Percentiles rank a stretch among this genome's conserved stretches.
These are phyloP conservation scores for Phalacrocorax brasilianus DNA, from an alignment of 2,113 vertebrate genomes.

Conservation along the genomic window DNA sequence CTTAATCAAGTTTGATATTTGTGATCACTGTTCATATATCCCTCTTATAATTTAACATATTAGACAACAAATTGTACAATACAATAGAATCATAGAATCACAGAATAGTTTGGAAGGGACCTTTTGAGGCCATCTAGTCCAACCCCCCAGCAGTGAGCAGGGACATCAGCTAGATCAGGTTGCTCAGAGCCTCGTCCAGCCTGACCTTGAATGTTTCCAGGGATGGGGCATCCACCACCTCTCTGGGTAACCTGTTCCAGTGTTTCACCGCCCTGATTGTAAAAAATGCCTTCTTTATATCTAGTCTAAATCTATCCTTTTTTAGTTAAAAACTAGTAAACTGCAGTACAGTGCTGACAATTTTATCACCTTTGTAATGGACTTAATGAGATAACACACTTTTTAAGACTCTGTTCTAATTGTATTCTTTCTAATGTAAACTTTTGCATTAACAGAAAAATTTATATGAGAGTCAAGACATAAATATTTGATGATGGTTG, in stretches of 20 bases:
- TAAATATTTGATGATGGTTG: neutral
- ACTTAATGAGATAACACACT: neutral
- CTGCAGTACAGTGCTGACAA: neutral
- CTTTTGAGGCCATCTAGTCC: too few species aligned
- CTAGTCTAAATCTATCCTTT: too few species aligned
- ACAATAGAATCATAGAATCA: neutral
- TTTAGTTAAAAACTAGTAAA: too few species aligned
- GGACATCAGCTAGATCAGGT: too few species aligned
- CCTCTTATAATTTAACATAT: neutral
- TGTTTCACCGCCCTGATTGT: too few species aligned
- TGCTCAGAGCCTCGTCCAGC: too few species aligned
- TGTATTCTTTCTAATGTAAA: neutral
- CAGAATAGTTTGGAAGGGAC: too few species aligned
- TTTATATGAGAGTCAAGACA: neutral
- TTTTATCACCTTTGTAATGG: neutral
- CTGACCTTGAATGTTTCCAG: too few species aligned
- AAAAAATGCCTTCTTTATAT: too few species aligned
- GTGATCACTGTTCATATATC: neutral
- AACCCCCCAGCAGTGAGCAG: too few species aligned
- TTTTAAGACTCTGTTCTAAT: neutral
- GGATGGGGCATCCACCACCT: too few species aligned
- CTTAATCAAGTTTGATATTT: neutral
- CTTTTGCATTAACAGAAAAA: neutral
- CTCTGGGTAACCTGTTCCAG: too few species aligned
- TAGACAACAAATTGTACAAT: neutral